A percentile compares a stretch with the other conserved stretches of the same genome.
These are phyloP conservation scores for Montipora sp. DNA, from an alignment of 64 coral and sea anemone species.

Conservation along the genomic window DNA sequence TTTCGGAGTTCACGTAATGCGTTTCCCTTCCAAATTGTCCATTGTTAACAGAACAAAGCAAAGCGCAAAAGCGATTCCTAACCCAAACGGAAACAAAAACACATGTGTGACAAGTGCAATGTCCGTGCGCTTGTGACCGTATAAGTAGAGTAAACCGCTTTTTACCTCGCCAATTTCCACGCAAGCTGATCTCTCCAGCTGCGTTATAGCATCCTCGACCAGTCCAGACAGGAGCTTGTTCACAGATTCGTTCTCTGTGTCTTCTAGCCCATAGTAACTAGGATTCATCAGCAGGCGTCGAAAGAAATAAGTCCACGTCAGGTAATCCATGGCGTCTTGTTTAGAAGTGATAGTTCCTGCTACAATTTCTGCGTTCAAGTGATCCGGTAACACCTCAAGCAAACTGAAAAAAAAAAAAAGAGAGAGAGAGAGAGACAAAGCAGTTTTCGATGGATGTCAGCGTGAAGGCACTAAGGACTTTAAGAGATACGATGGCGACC, in stretches of 20 bases:
- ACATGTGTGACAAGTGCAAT: background rate
- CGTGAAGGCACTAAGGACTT: too few relatives aligned
- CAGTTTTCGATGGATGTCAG: too few relatives aligned
- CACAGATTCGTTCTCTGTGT: slow-evolving; percentile 66
- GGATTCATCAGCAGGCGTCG: slow-evolving; percentile 95
- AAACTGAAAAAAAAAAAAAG: slow-evolving; percentile 36
- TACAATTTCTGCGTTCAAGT: slow-evolving; percentile 97
- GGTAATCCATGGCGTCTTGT: slow-evolving; percentile 99
- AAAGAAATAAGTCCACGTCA: slow-evolving; percentile 99
- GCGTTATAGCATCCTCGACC: slow-evolving; percentile 75
- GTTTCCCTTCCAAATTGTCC: too few relatives aligned
- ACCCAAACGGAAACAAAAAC: too few relatives aligned
- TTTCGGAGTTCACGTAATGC: too few relatives aligned
- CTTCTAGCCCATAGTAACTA: slow-evolving; percentile 88
- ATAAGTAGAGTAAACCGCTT: too few relatives aligned
- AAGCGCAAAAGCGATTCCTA: too few relatives aligned
- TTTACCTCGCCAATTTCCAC: slow-evolving; percentile 82
- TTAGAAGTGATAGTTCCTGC: slow-evolving; percentile 93
- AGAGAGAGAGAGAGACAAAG: too few relatives aligned
- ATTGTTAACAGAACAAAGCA: too few relatives aligned
- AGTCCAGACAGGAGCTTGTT: slow-evolving; percentile 83
- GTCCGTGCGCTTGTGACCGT: background rate
- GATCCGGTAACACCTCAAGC: slow-evolving; percentile 85
- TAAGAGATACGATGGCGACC: too few relatives aligned
- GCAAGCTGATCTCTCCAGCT: slow-evolving; percentile 76